Evolutionary conservation across 2,797 vertebrate species (phyloP), one percentile per base, ranked within the genome.

Genomic region (Pangasius larnaudii): DNA sequence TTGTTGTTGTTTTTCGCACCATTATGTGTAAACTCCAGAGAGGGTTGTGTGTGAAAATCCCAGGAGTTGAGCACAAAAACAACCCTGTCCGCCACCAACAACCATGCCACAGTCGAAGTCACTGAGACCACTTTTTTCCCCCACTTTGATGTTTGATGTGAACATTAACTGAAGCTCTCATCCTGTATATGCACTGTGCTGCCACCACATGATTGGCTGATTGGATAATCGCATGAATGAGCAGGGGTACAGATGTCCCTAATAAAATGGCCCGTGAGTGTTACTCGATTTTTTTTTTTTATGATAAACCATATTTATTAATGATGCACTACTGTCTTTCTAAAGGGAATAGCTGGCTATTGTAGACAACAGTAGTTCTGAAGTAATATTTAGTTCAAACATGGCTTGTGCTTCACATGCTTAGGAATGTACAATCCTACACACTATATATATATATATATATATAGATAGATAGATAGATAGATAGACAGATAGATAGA

Each of bases 371-470:
- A 79, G 24, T 49, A 71, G 75, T 63, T 82, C 36, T 84, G n/a
- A 39, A 42, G 27, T 56, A 22, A 56, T 56, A 27, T 77, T 77
- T 49, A 53, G 13, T 33, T 30, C 2, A 39, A 74, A 27, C 53
- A 61, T 18, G 24, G 33, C 30, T 84, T 87, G 39, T 65, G 65
- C 65, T 86, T 86, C 77, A 71, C 85, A 86, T 86, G 16, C 27
- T 63, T 69, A 63, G 79, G 65, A 46, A 33, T 75, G 65, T 11
- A 84, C 71, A 65, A 42, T 42, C 39, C 39, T 13, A 65, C 46
- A 84, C 11, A 51, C 74, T 24, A n/a, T 33, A 36, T 33, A 69
- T 16, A 36, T 16, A 69, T 33, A 72, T 22, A n/a, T 42, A 75
- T 1, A 49, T 1, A 49, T 0, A n/a, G 4, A 77, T 27, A 39